Evolutionary conservation across 1,140 invertebrate species (phyloP).

Genomic region (Lethrus apterus): DNA sequence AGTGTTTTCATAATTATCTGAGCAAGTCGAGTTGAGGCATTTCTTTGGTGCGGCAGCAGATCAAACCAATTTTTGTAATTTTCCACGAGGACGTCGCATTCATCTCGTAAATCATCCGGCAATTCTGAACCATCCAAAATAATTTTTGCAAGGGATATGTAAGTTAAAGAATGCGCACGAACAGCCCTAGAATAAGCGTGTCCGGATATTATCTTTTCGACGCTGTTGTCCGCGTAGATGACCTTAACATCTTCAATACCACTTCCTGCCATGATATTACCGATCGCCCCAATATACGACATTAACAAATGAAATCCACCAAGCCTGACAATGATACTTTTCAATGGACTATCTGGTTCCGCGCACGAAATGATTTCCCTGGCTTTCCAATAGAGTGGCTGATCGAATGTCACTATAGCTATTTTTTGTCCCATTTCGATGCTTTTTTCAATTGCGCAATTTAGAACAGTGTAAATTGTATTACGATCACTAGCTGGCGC

Average conservation of each 20-base stretch:
- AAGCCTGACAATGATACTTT: constrained; percentile 24
- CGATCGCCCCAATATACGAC: background rate
- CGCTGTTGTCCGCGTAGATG: background rate
- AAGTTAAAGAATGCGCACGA: constrained; percentile 19
- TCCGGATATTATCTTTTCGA: background rate
- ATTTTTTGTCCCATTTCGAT: background rate
- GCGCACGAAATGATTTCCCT: constrained; percentile 18
- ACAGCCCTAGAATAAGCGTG: constrained; percentile 2
- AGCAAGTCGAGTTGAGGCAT: too few species aligned
- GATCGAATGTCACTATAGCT: constrained; percentile 15
- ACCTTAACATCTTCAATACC: background rate
- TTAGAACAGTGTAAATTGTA: constrained; percentile 8
- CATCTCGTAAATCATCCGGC: too few species aligned
- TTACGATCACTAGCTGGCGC: constrained; percentile 1
- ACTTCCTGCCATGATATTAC: background rate
- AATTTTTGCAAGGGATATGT: constrained; percentile 16
- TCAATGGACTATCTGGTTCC: constrained; percentile 7
- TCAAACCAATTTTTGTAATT: too few species aligned
- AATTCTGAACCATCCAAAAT: too few species aligned
- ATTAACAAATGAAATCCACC: constrained; percentile 21
- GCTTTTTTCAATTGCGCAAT: background rate
- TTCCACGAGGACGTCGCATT: too few species aligned
- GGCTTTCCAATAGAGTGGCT: constrained; percentile 23
- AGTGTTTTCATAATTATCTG: background rate
- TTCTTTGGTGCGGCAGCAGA: too few species aligned